These are phyloP conservation scores for Gallinago jamesoni DNA, from an alignment of 2,113 vertebrate species.

Conservation along the genomic window DNA sequence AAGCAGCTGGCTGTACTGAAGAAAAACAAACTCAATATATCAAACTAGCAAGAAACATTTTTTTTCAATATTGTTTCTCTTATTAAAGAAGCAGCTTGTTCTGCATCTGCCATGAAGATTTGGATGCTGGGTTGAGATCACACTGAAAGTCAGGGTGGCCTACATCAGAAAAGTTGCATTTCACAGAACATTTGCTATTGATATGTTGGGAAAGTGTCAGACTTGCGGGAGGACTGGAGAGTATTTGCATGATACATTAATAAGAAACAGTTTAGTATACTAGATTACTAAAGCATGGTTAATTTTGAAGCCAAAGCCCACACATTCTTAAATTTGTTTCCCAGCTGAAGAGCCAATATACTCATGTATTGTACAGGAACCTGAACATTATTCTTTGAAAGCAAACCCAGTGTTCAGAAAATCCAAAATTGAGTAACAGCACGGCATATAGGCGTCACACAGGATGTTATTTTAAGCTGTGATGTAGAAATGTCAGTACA, in stretches of 20 bases:
- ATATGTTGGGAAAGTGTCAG: conserved; percentile 78
- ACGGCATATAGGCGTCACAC: conserved; percentile 45
- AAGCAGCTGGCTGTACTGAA: neutral
- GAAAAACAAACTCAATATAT: neutral
- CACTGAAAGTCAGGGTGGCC: conserved; percentile 74
- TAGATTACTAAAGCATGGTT: conserved; percentile 75
- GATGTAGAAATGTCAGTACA: conserved; percentile 54
- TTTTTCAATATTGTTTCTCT: neutral
- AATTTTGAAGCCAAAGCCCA: conserved; percentile 76
- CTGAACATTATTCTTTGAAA: conserved; percentile 69
- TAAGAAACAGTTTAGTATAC: conserved; percentile 80
- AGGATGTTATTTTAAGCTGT: conserved; percentile 68
- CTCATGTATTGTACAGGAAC: conserved; percentile 56
- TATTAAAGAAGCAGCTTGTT: neutral
- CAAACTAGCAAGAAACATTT: neutral
- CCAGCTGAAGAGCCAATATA: conserved; percentile 54
- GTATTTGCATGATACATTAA: conserved; percentile 78
- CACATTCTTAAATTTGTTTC: conserved; percentile 74
- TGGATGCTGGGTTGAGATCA: conserved; percentile 54
- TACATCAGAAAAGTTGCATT: conserved; percentile 66
- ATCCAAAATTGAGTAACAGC: conserved; percentile 58
- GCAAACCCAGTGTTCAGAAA: conserved; percentile 67
- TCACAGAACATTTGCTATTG: conserved; percentile 78
- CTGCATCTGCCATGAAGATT: conserved; percentile 58
- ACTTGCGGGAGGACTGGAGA: conserved; percentile 62